A percentile compares a stretch with the other conserved stretches of the same genome.
phyloP scores from a whole-genome alignment of 1,140 invertebrate genomes.

The Aleiodes sp. region DNA sequence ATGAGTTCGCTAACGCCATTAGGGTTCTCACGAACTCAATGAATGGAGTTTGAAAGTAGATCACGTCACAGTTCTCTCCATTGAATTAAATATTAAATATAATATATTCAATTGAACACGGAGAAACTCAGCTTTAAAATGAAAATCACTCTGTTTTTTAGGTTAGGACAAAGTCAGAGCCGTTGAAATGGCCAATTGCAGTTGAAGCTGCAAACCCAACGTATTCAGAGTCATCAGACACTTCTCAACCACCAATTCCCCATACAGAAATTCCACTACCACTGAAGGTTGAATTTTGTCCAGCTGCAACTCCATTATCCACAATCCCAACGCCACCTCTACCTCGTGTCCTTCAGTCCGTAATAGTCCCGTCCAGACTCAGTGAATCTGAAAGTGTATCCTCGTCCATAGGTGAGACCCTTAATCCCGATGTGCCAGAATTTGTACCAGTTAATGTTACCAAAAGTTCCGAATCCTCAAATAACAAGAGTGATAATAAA shows the following conservation, averaged over 20 bases:
- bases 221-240: conserved; percentile 59
- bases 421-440: conserved; percentile 88
- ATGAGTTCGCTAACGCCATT: conserved; percentile 28
- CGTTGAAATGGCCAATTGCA: conserved; percentile 86
- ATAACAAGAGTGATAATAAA: conserved; percentile 26
- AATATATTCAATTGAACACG: too few species aligned
- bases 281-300: conserved; percentile 51
- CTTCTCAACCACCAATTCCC: conserved; percentile 4
- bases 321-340: conserved; percentile 75
- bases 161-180: conserved; percentile 83
- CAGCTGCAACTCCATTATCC: conserved; percentile 69
- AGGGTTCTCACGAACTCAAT: conserved; percentile 15
- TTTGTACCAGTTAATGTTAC: conserved; percentile 72
- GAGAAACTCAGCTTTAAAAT: too few species aligned
- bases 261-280: conserved; percentile 28
- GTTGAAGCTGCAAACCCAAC: conserved; percentile 65
- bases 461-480: not conserved
- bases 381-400: conserved; percentile 49
- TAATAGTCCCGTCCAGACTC: conserved; percentile 35
- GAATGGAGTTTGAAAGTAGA: conserved; percentile 33
- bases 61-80: conserved; percentile 11
- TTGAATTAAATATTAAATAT: too few species aligned
- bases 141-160: conserved; percentile 50
- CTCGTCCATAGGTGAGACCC: conserved; percentile 64
- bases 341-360: conserved; percentile 63